Percentiles rank a stretch among this genome's conserved stretches.
Conservation (phyloP, 1,140 invertebrate genomes). For the Bactericera cockerelli region DNA sequence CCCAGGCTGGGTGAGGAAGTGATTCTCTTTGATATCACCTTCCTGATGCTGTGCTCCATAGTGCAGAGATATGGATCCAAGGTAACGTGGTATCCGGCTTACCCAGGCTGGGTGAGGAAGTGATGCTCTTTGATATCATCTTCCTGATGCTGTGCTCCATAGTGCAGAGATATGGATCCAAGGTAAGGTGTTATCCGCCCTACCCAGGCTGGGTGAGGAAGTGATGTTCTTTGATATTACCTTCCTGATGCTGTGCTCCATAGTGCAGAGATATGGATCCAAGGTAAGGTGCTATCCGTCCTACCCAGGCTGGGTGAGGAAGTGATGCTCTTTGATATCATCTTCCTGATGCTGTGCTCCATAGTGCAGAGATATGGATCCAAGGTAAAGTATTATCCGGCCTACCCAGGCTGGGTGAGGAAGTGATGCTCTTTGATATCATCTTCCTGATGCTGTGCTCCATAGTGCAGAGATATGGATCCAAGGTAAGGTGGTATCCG, state of each 20-base stretch:
- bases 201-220: slow-evolving; percentile 45
- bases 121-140: slow-evolving; percentile 81
- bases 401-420: slow-evolving; percentile 48
- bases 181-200: slow-evolving; percentile 47
- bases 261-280: slow-evolving; percentile 80
- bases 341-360: slow-evolving; percentile 81
- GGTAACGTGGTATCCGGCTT: slow-evolving; percentile 43
- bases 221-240: slow-evolving; percentile 84
- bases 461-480: slow-evolving; percentile 82
- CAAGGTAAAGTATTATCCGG: slow-evolving; percentile 47
- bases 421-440: slow-evolving; percentile 79
- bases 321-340: slow-evolving; percentile 80
- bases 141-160: slow-evolving; percentile 87
- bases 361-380: slow-evolving; percentile 85
- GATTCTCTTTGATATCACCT: slow-evolving; percentile 83
- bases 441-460: slow-evolving; percentile 84
- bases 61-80: slow-evolving; percentile 82
- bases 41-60: slow-evolving; percentile 82
- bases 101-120: slow-evolving; percentile 48
- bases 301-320: slow-evolving; percentile 45
- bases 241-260: slow-evolving; percentile 81
- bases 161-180: slow-evolving; percentile 77
- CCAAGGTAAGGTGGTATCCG: slow-evolving; percentile 42
- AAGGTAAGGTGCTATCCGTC: slow-evolving; percentile 50
- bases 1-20: slow-evolving; percentile 50